These are phyloP conservation scores for Hippocampus comes DNA, from an alignment of 2,113 vertebrate species.

Conservation along the genomic window DNA sequence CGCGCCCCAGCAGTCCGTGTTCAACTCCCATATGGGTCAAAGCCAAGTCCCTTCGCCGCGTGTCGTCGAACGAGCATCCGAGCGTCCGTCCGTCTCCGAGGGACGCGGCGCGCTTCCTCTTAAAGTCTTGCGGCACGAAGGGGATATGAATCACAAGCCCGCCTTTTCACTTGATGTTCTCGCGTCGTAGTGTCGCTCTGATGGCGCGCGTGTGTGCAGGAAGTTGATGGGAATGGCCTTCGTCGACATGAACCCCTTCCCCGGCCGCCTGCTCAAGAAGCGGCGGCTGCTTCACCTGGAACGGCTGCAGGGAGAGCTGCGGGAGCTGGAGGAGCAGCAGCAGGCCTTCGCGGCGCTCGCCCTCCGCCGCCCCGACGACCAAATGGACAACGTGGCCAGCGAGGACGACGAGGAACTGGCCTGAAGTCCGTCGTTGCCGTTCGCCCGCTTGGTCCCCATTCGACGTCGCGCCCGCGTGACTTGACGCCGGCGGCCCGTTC, in stretches of 20 bases:
- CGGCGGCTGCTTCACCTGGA: conserved; percentile 77
- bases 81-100: too few species aligned
- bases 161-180: too few species aligned
- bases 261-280: conserved; percentile 78
- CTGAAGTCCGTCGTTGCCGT: conserved; percentile 1
- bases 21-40: too few species aligned
- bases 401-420: conserved; percentile 83
- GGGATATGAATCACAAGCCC: too few species aligned
- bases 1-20: too few species aligned
- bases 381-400: conserved; percentile 49
- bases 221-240: conserved; percentile 86
- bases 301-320: conserved; percentile 80
- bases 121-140: too few species aligned
- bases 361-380: background rate
- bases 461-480: too few species aligned
- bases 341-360: conserved; percentile 74
- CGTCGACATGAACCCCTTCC: conserved; percentile 89
- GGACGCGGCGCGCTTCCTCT: too few species aligned
- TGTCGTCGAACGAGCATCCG: too few species aligned
- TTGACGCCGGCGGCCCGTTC: too few species aligned
- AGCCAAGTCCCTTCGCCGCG: too few species aligned
- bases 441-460: too few species aligned
- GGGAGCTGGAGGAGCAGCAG: conserved; percentile 80
- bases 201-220: conserved; percentile 60
- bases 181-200: background rate